Evolutionary conservation across 2,113 vertebrate species (phyloP).

Genomic region (Ceratotherium simum): DNA sequence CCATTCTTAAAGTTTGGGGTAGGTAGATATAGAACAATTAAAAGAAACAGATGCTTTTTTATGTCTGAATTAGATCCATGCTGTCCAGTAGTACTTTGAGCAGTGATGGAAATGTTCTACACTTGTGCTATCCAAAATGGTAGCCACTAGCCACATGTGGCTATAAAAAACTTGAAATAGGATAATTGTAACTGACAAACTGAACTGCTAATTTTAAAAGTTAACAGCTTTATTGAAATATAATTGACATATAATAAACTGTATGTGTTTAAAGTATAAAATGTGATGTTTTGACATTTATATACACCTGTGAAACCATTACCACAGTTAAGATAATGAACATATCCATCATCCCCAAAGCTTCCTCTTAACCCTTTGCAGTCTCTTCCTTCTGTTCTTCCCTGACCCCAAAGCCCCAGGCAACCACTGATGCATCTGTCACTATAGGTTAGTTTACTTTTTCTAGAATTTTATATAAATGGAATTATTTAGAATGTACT

Average conservation of each 20-base stretch:
- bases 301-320: background rate
- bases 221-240: constrained; percentile 20
- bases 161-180: constrained; percentile 26
- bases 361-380: background rate
- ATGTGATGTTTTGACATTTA: background rate
- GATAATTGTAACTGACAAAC: background rate
- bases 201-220: constrained; percentile 31
- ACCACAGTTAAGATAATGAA: constrained; percentile 21
- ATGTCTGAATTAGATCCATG: too few species aligned
- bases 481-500: background rate
- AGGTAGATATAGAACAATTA: background rate
- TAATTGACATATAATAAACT: background rate
- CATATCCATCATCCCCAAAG: background rate
- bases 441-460: constrained; percentile 49
- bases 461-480: constrained; percentile 41
- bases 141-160: background rate
- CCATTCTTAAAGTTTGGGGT: background rate
- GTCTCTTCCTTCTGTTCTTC: background rate
- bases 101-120: background rate
- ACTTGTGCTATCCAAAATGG: background rate
- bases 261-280: constrained; percentile 20
- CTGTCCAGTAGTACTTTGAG: background rate
- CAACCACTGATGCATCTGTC: background rate
- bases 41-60: background rate
- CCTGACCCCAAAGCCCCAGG: background rate